phyloP scores from a whole-genome alignment of 53 echinoderm and acorn worm genomes.

The Arbacia lixula region DNA sequence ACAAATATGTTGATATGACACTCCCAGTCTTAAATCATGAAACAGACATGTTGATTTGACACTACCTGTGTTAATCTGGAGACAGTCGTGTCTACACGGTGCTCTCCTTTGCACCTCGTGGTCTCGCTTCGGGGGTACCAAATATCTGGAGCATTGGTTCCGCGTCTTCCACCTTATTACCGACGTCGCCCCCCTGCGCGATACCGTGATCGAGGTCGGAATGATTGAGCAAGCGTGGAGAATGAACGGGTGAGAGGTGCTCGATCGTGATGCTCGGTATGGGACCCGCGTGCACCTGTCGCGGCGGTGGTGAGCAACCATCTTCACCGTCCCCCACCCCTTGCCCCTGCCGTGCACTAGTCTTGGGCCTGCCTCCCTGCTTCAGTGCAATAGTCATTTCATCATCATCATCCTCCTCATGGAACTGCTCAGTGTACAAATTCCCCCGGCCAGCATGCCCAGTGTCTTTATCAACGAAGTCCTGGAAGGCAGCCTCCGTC shows the following conservation, averaged over 20 bases:
- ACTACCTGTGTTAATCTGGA: too few species aligned
- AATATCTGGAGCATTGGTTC: conserved; percentile 37
- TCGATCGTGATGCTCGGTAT: conserved; percentile 42
- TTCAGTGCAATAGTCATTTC: too few species aligned
- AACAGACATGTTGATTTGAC: too few species aligned
- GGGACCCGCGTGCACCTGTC: not conserved
- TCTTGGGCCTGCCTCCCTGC: too few species aligned
- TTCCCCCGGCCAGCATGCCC: too few species aligned
- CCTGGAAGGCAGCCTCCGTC: not conserved
- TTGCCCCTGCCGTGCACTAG: too few species aligned
- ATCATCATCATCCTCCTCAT: too few species aligned
- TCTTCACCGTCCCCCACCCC: too few species aligned
- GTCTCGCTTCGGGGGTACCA: conserved; percentile 7
- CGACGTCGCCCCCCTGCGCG: not conserved
- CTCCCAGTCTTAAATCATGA: too few species aligned
- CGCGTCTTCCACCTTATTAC: not conserved
- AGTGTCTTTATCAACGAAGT: too few species aligned
- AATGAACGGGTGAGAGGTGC: conserved; percentile 25
- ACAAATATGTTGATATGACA: too few species aligned
- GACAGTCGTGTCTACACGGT: not conserved
- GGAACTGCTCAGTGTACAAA: too few species aligned
- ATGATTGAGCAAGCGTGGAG: conserved; percentile 12
- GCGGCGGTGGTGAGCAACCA: not conserved
- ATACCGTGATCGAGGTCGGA: not conserved
- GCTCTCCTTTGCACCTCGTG: conserved; percentile 21